Conservation (phyloP, 2,797 vertebrate genomes). For the Esox lucius region DNA sequence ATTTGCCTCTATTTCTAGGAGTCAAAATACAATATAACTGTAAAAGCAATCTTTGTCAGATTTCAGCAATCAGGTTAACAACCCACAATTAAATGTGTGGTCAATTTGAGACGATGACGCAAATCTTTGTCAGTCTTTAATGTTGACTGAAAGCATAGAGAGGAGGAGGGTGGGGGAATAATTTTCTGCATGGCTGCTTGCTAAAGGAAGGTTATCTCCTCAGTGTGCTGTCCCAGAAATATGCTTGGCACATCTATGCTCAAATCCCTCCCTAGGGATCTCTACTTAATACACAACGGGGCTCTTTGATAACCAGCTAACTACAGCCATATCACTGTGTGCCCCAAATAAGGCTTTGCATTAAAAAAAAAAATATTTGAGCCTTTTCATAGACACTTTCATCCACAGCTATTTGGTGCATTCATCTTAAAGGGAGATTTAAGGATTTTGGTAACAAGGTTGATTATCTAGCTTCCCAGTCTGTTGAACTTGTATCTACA, state of each 20-base stretch:
- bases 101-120: not conserved
- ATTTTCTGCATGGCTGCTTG: not conserved
- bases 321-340: not conserved
- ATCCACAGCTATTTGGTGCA: no score
- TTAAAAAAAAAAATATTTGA: no score
- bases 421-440: no score
- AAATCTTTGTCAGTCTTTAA: not conserved
- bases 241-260: not conserved
- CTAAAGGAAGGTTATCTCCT: not conserved
- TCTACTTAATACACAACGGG: not conserved
- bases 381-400: no score
- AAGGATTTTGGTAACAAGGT: no score
- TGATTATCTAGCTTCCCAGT: no score
- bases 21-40: not conserved
- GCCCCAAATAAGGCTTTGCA: not conserved
- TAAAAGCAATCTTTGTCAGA: not conserved
- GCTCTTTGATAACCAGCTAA: not conserved
- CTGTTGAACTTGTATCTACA: no score
- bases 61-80: not conserved
- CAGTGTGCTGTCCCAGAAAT: not conserved
- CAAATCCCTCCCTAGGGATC: not conserved
- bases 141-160: not conserved
- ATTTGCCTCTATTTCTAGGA: not conserved
- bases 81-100: not conserved
- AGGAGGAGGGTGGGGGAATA: not conserved